Conservation (phyloP, 1,140 invertebrate species). For the Psilanteris sp. region DNA sequence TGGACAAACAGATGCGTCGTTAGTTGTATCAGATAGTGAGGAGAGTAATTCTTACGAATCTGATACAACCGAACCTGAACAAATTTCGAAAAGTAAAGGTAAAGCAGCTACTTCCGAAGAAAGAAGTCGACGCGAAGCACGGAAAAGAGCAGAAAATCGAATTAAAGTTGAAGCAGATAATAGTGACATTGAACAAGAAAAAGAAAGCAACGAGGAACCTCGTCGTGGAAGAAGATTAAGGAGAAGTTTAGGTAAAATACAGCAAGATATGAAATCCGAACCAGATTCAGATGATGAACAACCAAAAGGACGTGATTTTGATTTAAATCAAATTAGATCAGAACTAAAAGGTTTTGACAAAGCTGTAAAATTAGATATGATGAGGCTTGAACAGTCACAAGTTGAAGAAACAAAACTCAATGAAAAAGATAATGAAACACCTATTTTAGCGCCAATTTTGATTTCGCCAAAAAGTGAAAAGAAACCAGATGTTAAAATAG, state of each 20-base stretch:
- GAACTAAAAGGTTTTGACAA: conserved; percentile 89
- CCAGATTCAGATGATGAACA: conserved; percentile 76
- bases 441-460: background rate
- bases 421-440: conserved; percentile 64
- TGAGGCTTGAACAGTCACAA: conserved; percentile 67
- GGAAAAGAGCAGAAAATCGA: conserved; percentile 74
- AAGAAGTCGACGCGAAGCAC: conserved; percentile 72
- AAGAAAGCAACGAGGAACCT: conserved; percentile 73
- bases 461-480: conserved; percentile 64
- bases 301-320: conserved; percentile 86
- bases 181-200: conserved; percentile 75
- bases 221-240: conserved; percentile 71
- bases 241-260: conserved; percentile 67
- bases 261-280: conserved; percentile 71
- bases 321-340: conserved; percentile 90
- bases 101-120: conserved; percentile 70
- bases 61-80: conserved; percentile 71
- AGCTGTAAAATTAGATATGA: conserved; percentile 79
- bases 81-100: conserved; percentile 60
- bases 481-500: conserved; percentile 63
- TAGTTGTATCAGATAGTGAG: conserved; percentile 77
- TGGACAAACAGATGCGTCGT: conserved; percentile 73
- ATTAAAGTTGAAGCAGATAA: conserved; percentile 76
- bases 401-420: conserved; percentile 63
- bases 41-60: conserved; percentile 77